phyloP scores from a whole-genome alignment of 2,113 vertebrate species.

The Hirundichthys speculiger region DNA sequence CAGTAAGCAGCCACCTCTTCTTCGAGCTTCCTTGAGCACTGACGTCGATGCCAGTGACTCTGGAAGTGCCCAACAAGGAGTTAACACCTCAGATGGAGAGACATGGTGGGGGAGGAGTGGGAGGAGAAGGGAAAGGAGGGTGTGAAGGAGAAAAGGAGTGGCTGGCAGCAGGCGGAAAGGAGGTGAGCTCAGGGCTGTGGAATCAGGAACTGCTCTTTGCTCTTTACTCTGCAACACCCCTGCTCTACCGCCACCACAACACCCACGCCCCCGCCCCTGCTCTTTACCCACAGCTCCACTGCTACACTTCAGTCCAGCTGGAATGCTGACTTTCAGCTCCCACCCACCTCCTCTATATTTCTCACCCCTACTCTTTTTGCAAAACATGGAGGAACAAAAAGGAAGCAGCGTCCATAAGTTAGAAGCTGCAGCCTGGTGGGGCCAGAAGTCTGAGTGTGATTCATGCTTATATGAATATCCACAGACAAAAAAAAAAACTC shows the following conservation, averaged over 20 bases:
- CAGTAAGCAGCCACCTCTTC: constrained; percentile 63
- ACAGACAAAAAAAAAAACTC: neutral
- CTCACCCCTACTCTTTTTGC: constrained; percentile 38
- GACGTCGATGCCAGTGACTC: constrained; percentile 28
- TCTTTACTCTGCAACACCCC: constrained; percentile 63
- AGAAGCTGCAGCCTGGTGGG: constrained; percentile 29
- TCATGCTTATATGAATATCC: constrained; percentile 12
- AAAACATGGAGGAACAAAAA: constrained; percentile 27
- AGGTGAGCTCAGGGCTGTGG: constrained; percentile 78
- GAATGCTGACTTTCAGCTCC: constrained; percentile 64
- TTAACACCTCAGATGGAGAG: constrained; percentile 71
- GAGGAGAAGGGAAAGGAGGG: constrained; percentile 49
- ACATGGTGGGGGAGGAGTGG: constrained; percentile 45
- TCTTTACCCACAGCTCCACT: constrained; percentile 50
- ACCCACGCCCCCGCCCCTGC: constrained; percentile 69
- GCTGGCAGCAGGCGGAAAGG: constrained; percentile 59
- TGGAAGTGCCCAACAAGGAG: constrained; percentile 63
- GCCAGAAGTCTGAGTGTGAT: constrained; percentile 29
- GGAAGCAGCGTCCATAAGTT: constrained; percentile 24
- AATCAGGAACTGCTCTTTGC: constrained; percentile 75
- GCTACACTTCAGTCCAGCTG: constrained; percentile 50
- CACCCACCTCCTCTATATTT: constrained; percentile 38
- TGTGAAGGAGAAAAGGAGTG: constrained; percentile 70
- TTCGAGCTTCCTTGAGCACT: constrained; percentile 22
- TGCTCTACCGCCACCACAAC: constrained; percentile 58